Evolutionary conservation across 2,113 vertebrate species (phyloP).

Genomic region (Platycercus adscitus): DNA sequence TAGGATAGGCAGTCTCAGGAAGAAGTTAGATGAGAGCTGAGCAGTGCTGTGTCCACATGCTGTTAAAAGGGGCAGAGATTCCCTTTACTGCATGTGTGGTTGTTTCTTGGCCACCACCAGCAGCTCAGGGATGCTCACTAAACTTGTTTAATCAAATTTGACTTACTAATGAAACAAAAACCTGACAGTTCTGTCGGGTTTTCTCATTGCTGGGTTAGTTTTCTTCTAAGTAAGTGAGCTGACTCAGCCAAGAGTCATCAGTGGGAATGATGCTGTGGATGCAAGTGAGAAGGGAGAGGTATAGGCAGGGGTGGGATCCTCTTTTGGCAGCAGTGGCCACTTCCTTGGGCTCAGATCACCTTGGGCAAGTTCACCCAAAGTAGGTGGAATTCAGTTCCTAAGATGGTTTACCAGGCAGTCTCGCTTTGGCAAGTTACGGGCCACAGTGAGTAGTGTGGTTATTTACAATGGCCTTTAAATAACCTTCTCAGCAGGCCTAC

Average conservation of each 20-base stretch:
- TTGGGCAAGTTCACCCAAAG: background rate
- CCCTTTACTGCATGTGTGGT: background rate
- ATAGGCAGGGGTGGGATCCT: background rate
- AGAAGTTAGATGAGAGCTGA: background rate
- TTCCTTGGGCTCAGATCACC: background rate
- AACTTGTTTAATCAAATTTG: background rate
- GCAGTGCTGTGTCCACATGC: background rate
- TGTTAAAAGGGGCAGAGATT: background rate
- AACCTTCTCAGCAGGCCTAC: conserved; percentile 62
- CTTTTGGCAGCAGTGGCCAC: background rate
- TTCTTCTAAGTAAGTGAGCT: background rate
- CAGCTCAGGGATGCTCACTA: background rate
- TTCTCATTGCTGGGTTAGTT: background rate
- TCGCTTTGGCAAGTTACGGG: conserved; percentile 16
- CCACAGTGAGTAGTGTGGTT: background rate
- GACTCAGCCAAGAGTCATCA: background rate
- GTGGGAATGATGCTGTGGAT: background rate
- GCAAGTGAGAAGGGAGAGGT: background rate
- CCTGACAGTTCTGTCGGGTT: background rate
- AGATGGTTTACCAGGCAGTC: background rate
- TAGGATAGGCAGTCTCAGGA: background rate
- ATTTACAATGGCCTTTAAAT: conserved; percentile 56
- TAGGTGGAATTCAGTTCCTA: background rate
- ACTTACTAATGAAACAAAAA: background rate
- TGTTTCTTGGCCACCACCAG: background rate